Base-by-base conservation (phyloP, 1,140 invertebrate genomes). In the Hyles vespertilio region DNA sequence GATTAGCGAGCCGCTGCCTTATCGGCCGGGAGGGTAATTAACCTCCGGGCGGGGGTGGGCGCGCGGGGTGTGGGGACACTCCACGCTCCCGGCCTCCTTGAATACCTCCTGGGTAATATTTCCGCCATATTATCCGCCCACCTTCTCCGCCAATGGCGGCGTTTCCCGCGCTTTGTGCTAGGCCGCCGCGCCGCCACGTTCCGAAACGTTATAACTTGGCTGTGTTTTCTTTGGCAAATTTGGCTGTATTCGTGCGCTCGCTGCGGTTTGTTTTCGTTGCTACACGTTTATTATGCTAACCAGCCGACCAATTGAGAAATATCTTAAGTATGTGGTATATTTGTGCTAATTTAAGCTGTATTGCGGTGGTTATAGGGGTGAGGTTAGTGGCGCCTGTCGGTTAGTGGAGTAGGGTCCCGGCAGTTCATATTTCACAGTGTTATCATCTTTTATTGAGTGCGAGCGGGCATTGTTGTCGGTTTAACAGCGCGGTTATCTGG, bases 391-490 rank as follows among this genome's bases (percentile, higher is more conserved):
- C 60, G 34, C 56, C 52, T 59, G 57, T 56, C 44, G 61, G 54
- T 56, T 76, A 75, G 77, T 40, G 8, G 36, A 40, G 36, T 40
- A 40, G 82, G 85, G 79, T 83, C 72, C 81, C 74, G 76, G 69
- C 77, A 84, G 84, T 88, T 87, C 85, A 86, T 87, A 89, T 89
- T 89, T 89, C 84, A 89, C 84, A 22, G 81, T 84, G 82, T 87
- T 89, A 89, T 89, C 86, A 87, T 89, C 81, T 89, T 89, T 89
- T 89, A 89, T 89, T 87, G 84, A 87, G 84, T 89, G 85, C 84
- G 82, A 89, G 81, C 70, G 79, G 74, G 84, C 70, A 89, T 89
- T 89, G 85, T 88, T 84, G 84, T 79, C 74, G 85, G 82, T 88
- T 87, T 88, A 88, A 48, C 79, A 74, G 81, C 70, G 65, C 59